Percentiles rank a stretch among this genome's conserved stretches.
These are phyloP conservation scores for Chaetophractus vellerosus DNA, from an alignment of 2,797 vertebrate genomes.

Conservation along the genomic window DNA sequence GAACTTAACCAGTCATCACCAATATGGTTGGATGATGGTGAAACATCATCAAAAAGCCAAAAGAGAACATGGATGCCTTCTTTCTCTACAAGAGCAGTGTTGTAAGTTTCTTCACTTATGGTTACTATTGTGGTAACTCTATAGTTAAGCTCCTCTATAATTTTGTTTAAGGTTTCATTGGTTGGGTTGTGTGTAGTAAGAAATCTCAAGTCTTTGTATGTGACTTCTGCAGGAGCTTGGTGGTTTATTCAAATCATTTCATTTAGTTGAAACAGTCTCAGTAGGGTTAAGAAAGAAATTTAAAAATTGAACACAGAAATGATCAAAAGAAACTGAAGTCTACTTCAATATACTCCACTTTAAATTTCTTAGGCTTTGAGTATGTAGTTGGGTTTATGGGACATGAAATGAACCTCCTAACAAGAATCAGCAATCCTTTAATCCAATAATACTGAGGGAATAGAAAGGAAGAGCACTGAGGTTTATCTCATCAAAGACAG, in stretches of 20 bases:
- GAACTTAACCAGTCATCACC: too few species aligned
- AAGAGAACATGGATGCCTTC: too few species aligned
- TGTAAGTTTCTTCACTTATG: slow-evolving; percentile 97
- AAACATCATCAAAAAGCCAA: too few species aligned
- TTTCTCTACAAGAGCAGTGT: slow-evolving; percentile 93
- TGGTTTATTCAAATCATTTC: slow-evolving; percentile 98
- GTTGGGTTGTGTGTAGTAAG: slow-evolving; percentile 98
- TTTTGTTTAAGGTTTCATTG: slow-evolving; percentile 98
- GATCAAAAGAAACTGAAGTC: slow-evolving; percentile 87
- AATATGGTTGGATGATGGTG: too few species aligned
- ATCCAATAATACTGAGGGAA: too few species aligned
- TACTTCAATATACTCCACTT: slow-evolving; percentile 90
- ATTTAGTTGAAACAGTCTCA: slow-evolving; percentile 87
- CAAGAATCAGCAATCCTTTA: too few species aligned
- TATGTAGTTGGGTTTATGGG: too few species aligned
- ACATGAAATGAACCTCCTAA: too few species aligned
- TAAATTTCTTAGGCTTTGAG: slow-evolving; percentile 76
- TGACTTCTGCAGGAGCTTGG: slow-evolving; percentile 91
- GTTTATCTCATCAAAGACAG: too few species aligned
- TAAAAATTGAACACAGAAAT: slow-evolving; percentile 82
- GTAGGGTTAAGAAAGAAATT: slow-evolving; percentile 78
- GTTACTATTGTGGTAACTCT: slow-evolving; percentile 96
- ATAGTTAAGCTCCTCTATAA: slow-evolving; percentile 98
- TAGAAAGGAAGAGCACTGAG: too few species aligned
- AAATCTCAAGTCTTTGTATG: slow-evolving; percentile 94